phyloP scores from a whole-genome alignment of 2,797 vertebrate species.

The Schizopygopsis pylzovi region DNA sequence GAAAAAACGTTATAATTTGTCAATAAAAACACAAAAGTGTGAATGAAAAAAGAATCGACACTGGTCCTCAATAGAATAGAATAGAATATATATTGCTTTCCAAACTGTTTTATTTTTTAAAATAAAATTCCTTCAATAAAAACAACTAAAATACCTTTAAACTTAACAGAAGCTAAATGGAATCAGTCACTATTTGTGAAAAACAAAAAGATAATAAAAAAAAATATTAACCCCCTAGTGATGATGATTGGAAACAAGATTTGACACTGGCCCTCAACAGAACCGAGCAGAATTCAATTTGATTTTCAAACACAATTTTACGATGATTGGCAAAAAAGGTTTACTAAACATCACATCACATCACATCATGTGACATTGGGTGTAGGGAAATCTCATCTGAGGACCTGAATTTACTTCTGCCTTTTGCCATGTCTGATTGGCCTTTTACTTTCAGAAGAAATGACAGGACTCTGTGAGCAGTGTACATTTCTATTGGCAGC shows the following conservation, averaged over 20 bases:
- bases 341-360: neutral
- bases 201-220: neutral
- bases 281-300: neutral
- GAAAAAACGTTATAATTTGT: neutral
- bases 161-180: neutral
- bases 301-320: too few species aligned
- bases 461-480: constrained; percentile 33
- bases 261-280: neutral
- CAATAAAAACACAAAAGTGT: neutral
- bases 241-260: neutral
- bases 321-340: neutral
- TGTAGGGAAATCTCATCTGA: neutral
- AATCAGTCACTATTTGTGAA: neutral
- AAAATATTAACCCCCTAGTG: neutral
- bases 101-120: neutral
- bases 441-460: constrained; percentile 20
- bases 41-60: neutral
- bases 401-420: neutral
- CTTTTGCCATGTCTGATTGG: constrained; percentile 14
- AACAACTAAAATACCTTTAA: neutral
- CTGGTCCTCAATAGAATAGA: neutral
- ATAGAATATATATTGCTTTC: neutral
- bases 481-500: constrained; percentile 47
- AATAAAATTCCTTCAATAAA: neutral
- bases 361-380: neutral